Conservation (phyloP, 2,888 invertebrate species). For the Trimorus sp. region DNA sequence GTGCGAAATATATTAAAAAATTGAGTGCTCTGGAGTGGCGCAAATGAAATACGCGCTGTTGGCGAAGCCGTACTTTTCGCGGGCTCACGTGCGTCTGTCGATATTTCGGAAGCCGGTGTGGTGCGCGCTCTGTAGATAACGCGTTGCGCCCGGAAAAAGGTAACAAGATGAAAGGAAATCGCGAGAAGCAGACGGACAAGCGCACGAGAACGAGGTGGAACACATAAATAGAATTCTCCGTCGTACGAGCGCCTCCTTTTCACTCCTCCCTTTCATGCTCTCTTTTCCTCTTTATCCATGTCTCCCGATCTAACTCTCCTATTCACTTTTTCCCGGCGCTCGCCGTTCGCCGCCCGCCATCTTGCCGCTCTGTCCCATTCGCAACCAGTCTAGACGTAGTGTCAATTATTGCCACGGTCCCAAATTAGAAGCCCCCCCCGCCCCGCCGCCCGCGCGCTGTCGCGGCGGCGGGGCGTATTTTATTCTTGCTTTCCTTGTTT, state of each 20-base stretch:
- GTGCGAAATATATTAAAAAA: constrained; percentile 50
- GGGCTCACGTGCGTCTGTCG: constrained; percentile 29
- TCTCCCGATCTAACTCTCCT: constrained; percentile 56
- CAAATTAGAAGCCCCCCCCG: constrained; percentile 69
- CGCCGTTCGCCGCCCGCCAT: constrained; percentile 77
- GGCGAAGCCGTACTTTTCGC: constrained; percentile 35
- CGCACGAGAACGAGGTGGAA: constrained; percentile 78
- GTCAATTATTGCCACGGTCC: constrained; percentile 79
- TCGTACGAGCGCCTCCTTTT: constrained; percentile 61
- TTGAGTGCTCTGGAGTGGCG: constrained; percentile 29
- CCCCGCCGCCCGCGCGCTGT: constrained; percentile 43
- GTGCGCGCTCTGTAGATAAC: constrained; percentile 59
- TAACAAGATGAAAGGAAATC: constrained; percentile 79
- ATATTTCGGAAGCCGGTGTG: constrained; percentile 50
- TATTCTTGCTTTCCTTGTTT: constrained; percentile 61
- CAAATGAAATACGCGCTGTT: constrained; percentile 43
- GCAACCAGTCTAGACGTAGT: constrained; percentile 78
- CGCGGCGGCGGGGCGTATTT: constrained; percentile 48
- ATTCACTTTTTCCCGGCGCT: constrained; percentile 79
- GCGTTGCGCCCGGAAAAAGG: constrained; percentile 72
- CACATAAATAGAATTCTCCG: constrained; percentile 78
- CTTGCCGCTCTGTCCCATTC: constrained; percentile 80
- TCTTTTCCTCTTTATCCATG: constrained; percentile 81
- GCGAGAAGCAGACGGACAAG: constrained; percentile 70
- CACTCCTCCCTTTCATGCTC: constrained; percentile 61